Evolutionary conservation across 2,113 vertebrate genomes (phyloP).

Genomic region (Anser brachyrhynchus): DNA sequence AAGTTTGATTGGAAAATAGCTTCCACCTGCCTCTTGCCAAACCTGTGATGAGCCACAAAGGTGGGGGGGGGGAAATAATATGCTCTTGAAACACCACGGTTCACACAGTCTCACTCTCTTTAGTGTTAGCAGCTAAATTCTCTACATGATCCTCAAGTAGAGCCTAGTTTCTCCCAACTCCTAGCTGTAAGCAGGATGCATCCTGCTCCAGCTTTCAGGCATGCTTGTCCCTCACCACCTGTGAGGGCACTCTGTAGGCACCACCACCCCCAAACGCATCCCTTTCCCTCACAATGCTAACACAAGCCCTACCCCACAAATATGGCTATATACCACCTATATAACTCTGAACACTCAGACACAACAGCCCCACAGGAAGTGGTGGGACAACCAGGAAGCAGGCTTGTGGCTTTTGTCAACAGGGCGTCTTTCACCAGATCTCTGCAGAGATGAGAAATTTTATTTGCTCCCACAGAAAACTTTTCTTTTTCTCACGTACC

Average conservation of each 20-base stretch:
- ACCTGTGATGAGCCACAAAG: background rate
- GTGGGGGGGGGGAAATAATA: rapidly evolving
- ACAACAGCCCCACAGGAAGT: rapidly evolving
- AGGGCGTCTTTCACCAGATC: background rate
- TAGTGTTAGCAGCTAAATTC: background rate
- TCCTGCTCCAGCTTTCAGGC: background rate
- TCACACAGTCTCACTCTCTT: background rate
- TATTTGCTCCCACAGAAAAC: background rate
- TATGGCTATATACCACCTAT: background rate
- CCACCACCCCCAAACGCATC: background rate
- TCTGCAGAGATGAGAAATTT: background rate
- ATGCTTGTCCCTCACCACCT: background rate
- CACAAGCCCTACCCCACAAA: background rate
- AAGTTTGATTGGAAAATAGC: background rate
- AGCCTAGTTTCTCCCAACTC: background rate
- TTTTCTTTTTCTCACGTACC: background rate
- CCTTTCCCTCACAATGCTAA: background rate
- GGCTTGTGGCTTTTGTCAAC: background rate
- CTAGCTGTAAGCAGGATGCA: background rate
- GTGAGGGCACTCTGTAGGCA: too few relatives aligned
- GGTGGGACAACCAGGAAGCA: rapidly evolving
- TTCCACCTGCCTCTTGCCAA: background rate
- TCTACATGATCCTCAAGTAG: background rate
- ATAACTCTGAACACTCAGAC: background rate
- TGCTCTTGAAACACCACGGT: background rate